phyloP scores from a whole-genome alignment of 2,888 invertebrate genomes.

The Lottia gigantea region DNA sequence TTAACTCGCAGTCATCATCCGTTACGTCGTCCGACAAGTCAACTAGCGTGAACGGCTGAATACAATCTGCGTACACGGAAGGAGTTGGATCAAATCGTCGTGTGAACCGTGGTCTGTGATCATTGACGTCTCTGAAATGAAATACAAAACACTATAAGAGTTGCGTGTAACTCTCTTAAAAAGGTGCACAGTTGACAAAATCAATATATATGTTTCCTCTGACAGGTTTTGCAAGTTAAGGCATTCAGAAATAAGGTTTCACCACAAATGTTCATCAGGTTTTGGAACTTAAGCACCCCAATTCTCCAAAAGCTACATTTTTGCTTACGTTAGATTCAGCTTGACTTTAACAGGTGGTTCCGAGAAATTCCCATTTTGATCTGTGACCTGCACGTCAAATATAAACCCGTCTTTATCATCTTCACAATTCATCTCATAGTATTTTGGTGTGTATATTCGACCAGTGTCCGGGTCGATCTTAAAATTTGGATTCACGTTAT shows the following conservation, averaged over 20 bases:
- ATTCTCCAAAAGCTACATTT: too few species aligned
- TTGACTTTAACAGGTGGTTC: too few species aligned
- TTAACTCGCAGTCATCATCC: neutral
- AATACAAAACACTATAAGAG: neutral
- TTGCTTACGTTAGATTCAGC: too few species aligned
- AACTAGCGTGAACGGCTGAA: neutral
- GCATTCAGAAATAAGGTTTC: too few species aligned
- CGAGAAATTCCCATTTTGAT: neutral
- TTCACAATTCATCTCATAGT: neutral
- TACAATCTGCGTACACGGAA: neutral
- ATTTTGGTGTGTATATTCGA: neutral
- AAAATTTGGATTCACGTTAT: neutral
- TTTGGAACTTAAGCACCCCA: too few species aligned
- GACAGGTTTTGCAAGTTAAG: too few species aligned
- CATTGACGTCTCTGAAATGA: neutral
- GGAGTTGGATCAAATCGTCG: neutral
- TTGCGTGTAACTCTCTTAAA: too few species aligned
- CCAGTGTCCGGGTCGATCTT: neutral
- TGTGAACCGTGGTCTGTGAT: neutral
- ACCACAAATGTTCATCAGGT: too few species aligned
- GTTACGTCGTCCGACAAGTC: neutral
- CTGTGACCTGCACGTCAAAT: neutral
- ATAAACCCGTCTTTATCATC: neutral
- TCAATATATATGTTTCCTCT: too few species aligned
- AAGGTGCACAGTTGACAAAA: too few species aligned